Conservation (phyloP, 2,888 invertebrate genomes). For the Graphium colonna region DNA sequence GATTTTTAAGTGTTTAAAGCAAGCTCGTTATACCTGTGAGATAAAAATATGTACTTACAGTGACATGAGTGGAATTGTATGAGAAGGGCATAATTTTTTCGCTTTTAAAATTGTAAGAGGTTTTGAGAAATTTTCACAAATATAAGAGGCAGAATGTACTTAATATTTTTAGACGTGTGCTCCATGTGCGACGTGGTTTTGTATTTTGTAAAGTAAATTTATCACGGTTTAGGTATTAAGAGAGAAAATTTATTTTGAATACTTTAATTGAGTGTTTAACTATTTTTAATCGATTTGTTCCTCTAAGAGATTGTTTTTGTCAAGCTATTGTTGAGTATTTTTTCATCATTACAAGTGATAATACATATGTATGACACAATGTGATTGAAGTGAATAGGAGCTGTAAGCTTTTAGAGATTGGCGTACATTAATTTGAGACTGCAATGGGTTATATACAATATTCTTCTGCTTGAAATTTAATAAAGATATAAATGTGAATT, state of each 20-base stretch:
- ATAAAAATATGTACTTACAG: too few species aligned
- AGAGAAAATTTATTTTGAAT: conserved; percentile 10
- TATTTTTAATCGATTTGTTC: conserved; percentile 1
- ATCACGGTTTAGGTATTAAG: not conserved
- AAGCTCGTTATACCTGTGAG: too few species aligned
- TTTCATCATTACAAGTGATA: conserved; percentile 18
- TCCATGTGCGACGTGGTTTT: conserved; percentile 9
- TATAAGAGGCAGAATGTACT: too few species aligned
- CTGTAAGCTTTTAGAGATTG: conserved; percentile 9
- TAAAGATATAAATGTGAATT: conserved; percentile 38
- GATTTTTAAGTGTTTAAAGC: too few species aligned
- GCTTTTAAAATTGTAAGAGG: too few species aligned
- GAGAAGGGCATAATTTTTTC: too few species aligned
- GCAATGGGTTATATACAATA: conserved; percentile 34
- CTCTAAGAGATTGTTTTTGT: not conserved
- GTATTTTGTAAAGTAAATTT: conserved; percentile 17
- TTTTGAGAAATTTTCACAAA: too few species aligned
- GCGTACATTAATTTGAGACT: conserved; percentile 32
- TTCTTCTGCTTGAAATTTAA: conserved; percentile 39
- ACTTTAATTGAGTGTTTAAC: not conserved
- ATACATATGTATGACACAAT: conserved; percentile 8
- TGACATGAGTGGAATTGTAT: too few species aligned
- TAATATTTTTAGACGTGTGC: conserved; percentile 1
- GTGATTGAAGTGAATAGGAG: conserved; percentile 15
- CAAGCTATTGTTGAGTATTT: not conserved